Percentiles rank a stretch among this genome's conserved stretches.
Evolutionary conservation across 2,888 invertebrate genomes (phyloP).

Genomic region (Quadriops clusia): DNA sequence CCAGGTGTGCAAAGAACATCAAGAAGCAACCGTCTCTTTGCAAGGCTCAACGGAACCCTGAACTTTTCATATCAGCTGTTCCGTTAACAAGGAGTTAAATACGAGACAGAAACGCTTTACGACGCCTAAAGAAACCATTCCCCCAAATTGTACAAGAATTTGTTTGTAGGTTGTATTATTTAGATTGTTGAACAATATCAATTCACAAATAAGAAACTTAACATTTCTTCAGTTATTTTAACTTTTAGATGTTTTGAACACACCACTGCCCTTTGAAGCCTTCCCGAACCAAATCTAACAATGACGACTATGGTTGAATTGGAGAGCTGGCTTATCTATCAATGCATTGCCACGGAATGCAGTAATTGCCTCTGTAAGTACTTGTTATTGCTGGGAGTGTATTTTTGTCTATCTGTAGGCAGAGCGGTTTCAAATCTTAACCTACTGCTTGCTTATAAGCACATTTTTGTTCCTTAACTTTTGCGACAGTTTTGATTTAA

Average conservation of each 20-base stretch:
- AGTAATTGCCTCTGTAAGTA: slow-evolving; percentile 55
- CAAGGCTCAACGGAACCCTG: neutral
- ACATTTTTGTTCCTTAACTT: neutral
- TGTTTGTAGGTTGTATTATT: no score
- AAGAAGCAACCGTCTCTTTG: slow-evolving; percentile 1
- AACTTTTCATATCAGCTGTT: neutral
- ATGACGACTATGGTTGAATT: slow-evolving; percentile 46
- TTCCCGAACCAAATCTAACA: slow-evolving; percentile 20
- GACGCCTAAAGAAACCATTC: no score
- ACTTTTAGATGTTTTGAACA: slow-evolving; percentile 8
- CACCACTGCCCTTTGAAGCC: slow-evolving; percentile 6
- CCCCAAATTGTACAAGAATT: no score
- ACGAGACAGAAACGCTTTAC: no score
- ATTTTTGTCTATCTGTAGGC: neutral
- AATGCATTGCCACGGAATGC: slow-evolving; percentile 55
- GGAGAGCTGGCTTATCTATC: slow-evolving; percentile 60
- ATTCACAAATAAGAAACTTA: neutral
- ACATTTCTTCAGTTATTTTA: slow-evolving; percentile 5
- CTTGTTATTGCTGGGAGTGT: neutral
- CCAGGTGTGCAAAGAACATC: slow-evolving; percentile 3
- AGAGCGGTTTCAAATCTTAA: neutral
- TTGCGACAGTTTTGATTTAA: slow-evolving; percentile 26
- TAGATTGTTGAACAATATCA: no score
- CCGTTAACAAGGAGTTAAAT: no score
- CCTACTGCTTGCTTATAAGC: neutral